Evolutionary conservation across 2,888 invertebrate genomes (phyloP).

Genomic region (Melipona beecheii): DNA sequence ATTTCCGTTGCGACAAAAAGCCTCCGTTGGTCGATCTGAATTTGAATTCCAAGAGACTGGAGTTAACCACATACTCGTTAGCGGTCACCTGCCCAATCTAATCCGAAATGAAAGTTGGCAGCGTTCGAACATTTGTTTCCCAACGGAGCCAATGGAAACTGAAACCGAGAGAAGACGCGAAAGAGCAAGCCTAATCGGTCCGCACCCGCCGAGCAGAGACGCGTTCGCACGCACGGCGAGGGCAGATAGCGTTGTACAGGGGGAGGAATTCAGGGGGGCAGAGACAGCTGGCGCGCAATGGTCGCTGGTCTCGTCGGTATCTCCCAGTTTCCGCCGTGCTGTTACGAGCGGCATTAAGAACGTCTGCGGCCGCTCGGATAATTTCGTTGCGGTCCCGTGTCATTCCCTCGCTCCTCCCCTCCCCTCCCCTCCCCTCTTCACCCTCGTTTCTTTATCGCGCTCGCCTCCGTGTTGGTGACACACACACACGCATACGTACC

Average conservation of each 20-base stretch:
- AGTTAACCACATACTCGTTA: no score
- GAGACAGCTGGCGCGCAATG: conserved; percentile 56
- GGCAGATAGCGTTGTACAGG: conserved; percentile 2
- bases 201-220: neutral
- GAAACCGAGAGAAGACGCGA: conserved; percentile 32
- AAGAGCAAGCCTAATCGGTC: conserved; percentile 51
- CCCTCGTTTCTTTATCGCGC: conserved; percentile 32
- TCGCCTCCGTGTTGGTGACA: neutral
- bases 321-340: conserved; percentile 32
- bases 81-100: no score
- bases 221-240: conserved; percentile 14
- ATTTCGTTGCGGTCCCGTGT: conserved; percentile 62
- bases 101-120: no score
- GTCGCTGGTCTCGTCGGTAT: conserved; percentile 25
- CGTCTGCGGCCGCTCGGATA: conserved; percentile 53
- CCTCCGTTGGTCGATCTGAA: no score
- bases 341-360: conserved; percentile 54
- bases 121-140: neutral
- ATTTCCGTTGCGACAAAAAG: no score
- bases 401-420: conserved; percentile 9
- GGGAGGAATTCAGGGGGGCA: conserved; percentile 18
- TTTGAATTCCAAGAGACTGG: no score
- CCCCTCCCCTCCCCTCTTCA: neutral
- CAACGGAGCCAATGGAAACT: neutral
- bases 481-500: no score